phyloP scores from a whole-genome alignment of 2,888 invertebrate species.

The Thera obeliscata region DNA sequence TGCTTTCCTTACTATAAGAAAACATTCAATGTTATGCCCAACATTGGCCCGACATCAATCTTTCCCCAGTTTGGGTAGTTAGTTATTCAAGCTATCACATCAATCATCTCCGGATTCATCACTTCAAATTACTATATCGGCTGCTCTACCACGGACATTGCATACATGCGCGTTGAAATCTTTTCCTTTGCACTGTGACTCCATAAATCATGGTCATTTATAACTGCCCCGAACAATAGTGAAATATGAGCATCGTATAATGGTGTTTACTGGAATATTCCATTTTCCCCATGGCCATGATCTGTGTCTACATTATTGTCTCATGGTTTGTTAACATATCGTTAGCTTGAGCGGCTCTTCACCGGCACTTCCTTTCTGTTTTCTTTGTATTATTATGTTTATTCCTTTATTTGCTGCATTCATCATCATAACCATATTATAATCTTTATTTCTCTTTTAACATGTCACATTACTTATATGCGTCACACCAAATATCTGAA shows the following conservation, averaged over 20 bases:
- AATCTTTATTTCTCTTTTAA: too few species aligned
- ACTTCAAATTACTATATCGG: conserved; percentile 8
- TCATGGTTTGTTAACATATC: conserved; percentile 53
- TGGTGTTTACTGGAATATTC: conserved; percentile 48
- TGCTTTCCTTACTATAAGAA: background rate
- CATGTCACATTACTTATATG: too few species aligned
- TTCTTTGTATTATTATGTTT: conserved; percentile 18
- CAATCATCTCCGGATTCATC: conserved; percentile 9
- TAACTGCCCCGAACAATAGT: conserved; percentile 19
- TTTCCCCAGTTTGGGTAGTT: conserved; percentile 2
- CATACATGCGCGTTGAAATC: conserved; percentile 19
- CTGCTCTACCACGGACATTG: background rate
- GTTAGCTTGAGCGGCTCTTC: conserved; percentile 42
- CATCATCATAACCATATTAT: too few species aligned
- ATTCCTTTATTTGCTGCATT: background rate
- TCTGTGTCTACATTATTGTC: conserved; percentile 40
- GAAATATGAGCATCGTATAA: conserved; percentile 36
- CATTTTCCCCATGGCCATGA: conserved; percentile 33
- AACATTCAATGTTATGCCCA: background rate
- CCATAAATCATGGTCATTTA: conserved; percentile 33
- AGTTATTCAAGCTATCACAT: conserved; percentile 14
- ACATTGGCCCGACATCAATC: conserved; percentile 8
- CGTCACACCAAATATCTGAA: too few species aligned
- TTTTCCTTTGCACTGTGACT: conserved; percentile 12
- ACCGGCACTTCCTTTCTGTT: conserved; percentile 12